phyloP scores from a whole-genome alignment of 1,140 invertebrate species.

The Cyphomyrmex costatus region DNA sequence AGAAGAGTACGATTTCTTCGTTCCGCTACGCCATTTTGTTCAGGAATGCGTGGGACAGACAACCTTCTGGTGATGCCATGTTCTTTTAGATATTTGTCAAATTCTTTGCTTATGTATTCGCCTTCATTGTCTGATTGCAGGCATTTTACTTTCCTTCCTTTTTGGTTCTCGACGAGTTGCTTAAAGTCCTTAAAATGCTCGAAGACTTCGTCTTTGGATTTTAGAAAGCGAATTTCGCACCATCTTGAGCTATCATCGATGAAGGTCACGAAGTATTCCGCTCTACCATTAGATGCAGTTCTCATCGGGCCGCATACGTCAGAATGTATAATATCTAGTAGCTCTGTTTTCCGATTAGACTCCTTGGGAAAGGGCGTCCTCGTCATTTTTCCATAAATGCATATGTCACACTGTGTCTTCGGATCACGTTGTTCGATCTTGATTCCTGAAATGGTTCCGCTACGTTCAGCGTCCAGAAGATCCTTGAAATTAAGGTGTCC shows the following conservation, averaged over 20 bases:
- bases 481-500: not conserved
- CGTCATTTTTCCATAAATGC: not conserved
- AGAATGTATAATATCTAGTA: too few species aligned
- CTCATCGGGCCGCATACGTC: not conserved
- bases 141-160: not conserved
- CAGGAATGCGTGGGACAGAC: not conserved
- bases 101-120: not conserved
- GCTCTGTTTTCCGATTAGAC: not conserved
- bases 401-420: not conserved
- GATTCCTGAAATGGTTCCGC: not conserved
- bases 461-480: not conserved
- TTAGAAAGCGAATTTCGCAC: conserved; percentile 7
- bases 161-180: conserved; percentile 21
- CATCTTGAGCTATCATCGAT: conserved; percentile 84
- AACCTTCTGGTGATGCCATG: not conserved
- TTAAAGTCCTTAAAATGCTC: not conserved
- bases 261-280: conserved; percentile 80
- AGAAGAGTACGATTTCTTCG: not conserved
- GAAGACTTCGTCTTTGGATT: conserved; percentile 77
- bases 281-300: conserved; percentile 51
- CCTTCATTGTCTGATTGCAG: conserved; percentile 39
- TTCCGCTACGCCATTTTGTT: not conserved
- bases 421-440: not conserved
- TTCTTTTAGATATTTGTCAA: not conserved
- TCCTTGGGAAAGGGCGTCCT: not conserved